phyloP scores from a whole-genome alignment of 1,140 invertebrate species.

The Pentalonia nigronervosa region DNA sequence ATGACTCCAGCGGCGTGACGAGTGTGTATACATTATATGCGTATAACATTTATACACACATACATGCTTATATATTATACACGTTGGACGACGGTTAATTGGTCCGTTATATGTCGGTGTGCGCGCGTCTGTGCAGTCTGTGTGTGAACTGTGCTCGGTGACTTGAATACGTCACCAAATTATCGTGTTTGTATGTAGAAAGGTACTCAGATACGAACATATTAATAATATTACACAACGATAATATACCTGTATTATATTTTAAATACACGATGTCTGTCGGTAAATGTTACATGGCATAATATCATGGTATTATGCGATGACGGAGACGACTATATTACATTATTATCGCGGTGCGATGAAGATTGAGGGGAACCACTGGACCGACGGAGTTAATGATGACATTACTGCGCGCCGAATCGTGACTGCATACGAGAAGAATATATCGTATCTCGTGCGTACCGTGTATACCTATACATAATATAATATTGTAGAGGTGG shows the following conservation, averaged over 20 bases:
- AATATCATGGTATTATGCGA: neutral
- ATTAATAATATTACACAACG: neutral
- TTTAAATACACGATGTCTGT: neutral
- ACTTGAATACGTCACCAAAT: slow-evolving; percentile 27
- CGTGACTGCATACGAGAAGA: slow-evolving; percentile 52
- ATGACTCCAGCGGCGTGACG: slow-evolving; percentile 41
- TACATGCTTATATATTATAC: neutral
- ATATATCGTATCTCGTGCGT: slow-evolving; percentile 20
- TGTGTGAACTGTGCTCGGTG: neutral
- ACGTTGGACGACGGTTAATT: slow-evolving; percentile 43
- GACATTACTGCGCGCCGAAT: slow-evolving; percentile 50
- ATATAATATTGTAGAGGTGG: slow-evolving; percentile 31
- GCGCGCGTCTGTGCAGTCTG: neutral
- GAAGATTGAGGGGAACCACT: slow-evolving; percentile 49
- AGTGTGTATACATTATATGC: slow-evolving; percentile 1
- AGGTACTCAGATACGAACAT: neutral
- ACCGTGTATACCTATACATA: neutral
- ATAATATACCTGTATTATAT: neutral
- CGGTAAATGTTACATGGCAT: neutral
- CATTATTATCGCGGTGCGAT: neutral
- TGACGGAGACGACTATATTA: slow-evolving; percentile 4
- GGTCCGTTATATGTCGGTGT: neutral
- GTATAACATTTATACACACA: neutral
- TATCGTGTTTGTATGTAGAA: neutral
- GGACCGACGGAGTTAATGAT: slow-evolving; percentile 55